Conservation (phyloP, 2,888 invertebrate species). For the Chydorus sphaericus region DNA sequence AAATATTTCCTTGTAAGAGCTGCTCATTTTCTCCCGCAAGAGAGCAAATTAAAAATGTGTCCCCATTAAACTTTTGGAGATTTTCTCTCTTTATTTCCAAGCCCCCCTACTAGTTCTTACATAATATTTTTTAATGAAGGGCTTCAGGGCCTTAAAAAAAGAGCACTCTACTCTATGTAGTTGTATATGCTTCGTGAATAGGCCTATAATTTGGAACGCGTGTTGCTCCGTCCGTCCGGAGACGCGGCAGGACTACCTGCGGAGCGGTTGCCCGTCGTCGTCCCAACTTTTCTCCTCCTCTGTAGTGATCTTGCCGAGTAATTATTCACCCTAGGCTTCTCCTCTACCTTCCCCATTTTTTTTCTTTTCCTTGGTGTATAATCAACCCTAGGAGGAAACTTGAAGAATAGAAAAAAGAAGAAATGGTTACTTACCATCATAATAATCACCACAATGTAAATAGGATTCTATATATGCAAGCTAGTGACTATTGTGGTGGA, state of each 20-base stretch:
- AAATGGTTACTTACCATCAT: background rate
- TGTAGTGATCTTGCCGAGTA: background rate
- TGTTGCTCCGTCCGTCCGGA: background rate
- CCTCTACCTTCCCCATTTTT: background rate
- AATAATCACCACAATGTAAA: background rate
- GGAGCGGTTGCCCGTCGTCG: background rate
- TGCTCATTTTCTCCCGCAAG: too few species aligned
- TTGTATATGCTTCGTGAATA: background rate
- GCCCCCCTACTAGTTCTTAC: too few species aligned
- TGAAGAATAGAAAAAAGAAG: background rate
- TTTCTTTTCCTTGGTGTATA: background rate
- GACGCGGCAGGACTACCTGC: background rate
- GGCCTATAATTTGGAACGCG: background rate
- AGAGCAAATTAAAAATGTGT: too few species aligned
- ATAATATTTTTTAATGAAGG: too few species aligned
- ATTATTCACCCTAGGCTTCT: conserved; percentile 5
- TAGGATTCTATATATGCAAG: background rate
- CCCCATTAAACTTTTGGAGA: too few species aligned
- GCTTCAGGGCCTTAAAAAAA: too few species aligned
- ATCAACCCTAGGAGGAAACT: background rate
- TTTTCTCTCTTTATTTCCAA: too few species aligned
- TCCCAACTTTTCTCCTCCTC: background rate
- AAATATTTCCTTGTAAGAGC: too few species aligned
- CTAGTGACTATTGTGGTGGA: background rate
- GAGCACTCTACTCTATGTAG: too few species aligned